Percentiles rank a stretch among this genome's conserved stretches.
Evolutionary conservation across 2,888 invertebrate species (phyloP).

Genomic region (Drosophila kanekoi): DNA sequence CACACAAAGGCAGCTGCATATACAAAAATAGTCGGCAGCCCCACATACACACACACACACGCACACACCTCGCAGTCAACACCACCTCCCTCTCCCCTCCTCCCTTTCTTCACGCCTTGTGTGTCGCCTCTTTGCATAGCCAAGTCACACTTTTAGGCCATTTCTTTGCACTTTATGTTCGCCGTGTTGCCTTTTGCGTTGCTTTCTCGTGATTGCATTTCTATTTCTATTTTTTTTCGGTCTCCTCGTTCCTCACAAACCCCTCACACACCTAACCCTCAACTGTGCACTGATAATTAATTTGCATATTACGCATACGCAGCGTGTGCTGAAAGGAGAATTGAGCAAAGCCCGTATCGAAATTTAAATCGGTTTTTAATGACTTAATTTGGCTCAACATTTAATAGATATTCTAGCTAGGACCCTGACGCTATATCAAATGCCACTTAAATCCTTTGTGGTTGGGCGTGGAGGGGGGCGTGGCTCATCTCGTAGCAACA

Average conservation of each 20-base stretch:
- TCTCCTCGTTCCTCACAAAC: slow-evolving; percentile 3
- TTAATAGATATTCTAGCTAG: slow-evolving; percentile 46
- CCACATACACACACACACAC: slow-evolving; percentile 3
- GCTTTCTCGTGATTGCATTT: slow-evolving; percentile 73
- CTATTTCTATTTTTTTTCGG: slow-evolving; percentile 32
- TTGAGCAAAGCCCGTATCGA: slow-evolving; percentile 2
- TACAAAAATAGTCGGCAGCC: slow-evolving; percentile 68
- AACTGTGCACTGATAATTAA: slow-evolving; percentile 23
- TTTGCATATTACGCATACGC: slow-evolving; percentile 73
- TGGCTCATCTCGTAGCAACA: slow-evolving; percentile 11
- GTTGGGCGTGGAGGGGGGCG: neutral
- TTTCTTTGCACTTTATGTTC: slow-evolving; percentile 64
- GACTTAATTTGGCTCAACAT: slow-evolving; percentile 67
- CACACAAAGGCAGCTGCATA: slow-evolving; percentile 63
- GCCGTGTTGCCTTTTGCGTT: slow-evolving; percentile 44
- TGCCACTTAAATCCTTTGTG: slow-evolving; percentile 65
- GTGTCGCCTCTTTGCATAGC: slow-evolving; percentile 1
- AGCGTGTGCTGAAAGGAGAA: slow-evolving; percentile 7
- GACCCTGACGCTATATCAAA: slow-evolving; percentile 57
- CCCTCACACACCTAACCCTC: neutral
- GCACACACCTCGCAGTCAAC: neutral
- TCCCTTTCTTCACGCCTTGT: too few relatives aligned
- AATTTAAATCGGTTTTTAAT: slow-evolving; percentile 69
- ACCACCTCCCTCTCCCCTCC: neutral
- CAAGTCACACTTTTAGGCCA: slow-evolving; percentile 75